Conservation (phyloP, 64 coral and sea anemone genomes). For the Montipora efflorescens region DNA sequence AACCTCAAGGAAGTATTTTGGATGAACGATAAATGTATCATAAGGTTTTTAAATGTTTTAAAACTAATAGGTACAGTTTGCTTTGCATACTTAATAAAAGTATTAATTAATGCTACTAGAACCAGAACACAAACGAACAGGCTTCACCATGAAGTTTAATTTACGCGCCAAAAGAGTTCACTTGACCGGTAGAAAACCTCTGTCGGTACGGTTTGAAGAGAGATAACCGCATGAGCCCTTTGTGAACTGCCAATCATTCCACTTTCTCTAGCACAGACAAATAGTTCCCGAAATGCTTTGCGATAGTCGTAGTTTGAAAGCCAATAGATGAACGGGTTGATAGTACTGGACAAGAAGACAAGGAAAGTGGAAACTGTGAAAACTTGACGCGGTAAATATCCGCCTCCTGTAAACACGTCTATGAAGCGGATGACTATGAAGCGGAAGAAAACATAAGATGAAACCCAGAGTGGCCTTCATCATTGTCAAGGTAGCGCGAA, state of each 20-base stretch:
- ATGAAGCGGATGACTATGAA: constrained; percentile 68
- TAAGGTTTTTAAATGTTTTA: too few species aligned
- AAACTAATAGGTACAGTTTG: too few species aligned
- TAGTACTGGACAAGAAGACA: constrained; percentile 60
- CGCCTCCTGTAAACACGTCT: constrained; percentile 59
- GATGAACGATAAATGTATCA: too few species aligned
- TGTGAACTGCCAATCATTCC: neutral
- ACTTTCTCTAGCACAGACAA: neutral
- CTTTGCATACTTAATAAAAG: too few species aligned
- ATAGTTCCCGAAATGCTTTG: constrained; percentile 46
- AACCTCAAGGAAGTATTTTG: too few species aligned
- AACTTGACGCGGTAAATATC: constrained; percentile 66
- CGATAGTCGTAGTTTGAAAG: constrained; percentile 62
- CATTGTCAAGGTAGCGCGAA: constrained; percentile 67
- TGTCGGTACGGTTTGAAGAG: too few species aligned
- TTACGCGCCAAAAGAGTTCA: too few species aligned
- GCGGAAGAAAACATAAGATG: constrained; percentile 65
- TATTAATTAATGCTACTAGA: too few species aligned
- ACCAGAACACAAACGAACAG: too few species aligned
- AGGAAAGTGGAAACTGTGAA: constrained; percentile 60
- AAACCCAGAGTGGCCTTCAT: constrained; percentile 61
- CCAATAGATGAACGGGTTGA: constrained; percentile 82
- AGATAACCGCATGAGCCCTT: neutral
- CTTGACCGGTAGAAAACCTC: too few species aligned
- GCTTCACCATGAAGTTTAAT: too few species aligned